phyloP scores from a whole-genome alignment of 2,113 vertebrate species.

The Cheirogaleus medius region DNA sequence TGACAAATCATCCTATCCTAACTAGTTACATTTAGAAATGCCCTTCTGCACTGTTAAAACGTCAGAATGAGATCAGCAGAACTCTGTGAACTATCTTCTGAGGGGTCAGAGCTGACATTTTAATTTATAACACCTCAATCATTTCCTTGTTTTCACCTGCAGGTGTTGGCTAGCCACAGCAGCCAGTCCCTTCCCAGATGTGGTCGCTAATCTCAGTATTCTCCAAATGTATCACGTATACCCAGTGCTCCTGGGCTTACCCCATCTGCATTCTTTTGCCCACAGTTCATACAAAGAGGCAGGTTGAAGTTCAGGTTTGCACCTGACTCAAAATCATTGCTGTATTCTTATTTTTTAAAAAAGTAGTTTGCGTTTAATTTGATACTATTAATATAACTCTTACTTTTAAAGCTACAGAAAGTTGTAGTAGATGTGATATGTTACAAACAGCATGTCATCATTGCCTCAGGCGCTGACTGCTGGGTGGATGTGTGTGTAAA shows the following conservation, averaged over 20 bases:
- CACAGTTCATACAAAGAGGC: neutral
- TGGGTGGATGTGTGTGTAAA: neutral
- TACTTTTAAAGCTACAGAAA: neutral
- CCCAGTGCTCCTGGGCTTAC: too few species aligned
- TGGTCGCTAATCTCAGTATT: neutral
- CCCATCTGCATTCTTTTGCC: neutral
- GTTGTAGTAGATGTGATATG: neutral
- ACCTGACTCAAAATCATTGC: neutral
- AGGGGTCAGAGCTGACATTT: neutral
- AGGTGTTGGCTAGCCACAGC: neutral
- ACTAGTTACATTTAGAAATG: neutral
- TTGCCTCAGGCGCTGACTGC: accelerated
- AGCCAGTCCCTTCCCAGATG: neutral
- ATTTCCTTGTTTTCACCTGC: neutral
- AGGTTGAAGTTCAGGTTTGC: neutral
- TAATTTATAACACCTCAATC: neutral
- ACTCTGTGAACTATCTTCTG: neutral
- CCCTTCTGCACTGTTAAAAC: neutral
- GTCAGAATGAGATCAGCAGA: neutral
- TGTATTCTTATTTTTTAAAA: neutral
- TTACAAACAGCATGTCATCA: neutral
- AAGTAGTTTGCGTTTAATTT: neutral
- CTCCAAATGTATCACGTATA: neutral
- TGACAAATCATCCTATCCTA: neutral
- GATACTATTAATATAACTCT: neutral